Conservation (phyloP, 1,140 invertebrate genomes). For the Drosophila simulans region DNA sequence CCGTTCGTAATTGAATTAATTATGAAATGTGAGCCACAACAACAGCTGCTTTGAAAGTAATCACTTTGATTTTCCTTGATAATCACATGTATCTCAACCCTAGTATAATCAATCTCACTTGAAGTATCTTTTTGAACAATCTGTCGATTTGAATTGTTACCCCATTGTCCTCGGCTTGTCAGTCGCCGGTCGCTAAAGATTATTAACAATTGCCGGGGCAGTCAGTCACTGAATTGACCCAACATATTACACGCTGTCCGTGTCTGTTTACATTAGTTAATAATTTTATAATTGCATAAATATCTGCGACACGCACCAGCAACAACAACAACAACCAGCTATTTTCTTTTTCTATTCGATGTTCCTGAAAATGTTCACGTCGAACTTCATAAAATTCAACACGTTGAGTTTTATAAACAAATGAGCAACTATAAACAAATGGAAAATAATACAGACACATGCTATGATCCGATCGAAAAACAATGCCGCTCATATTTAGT, state of each 20-base stretch:
- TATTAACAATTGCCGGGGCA: slow-evolving; percentile 61
- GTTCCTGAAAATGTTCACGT: slow-evolving; percentile 46
- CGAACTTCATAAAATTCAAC: slow-evolving; percentile 69
- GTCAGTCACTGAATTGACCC: slow-evolving; percentile 53
- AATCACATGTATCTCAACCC: background rate
- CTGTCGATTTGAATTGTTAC: slow-evolving; percentile 45
- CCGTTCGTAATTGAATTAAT: slow-evolving; percentile 20
- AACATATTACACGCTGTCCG: slow-evolving; percentile 41
- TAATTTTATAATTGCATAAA: slow-evolving; percentile 79
- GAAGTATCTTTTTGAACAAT: slow-evolving; percentile 13
- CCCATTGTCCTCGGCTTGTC: slow-evolving; percentile 59
- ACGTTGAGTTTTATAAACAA: slow-evolving; percentile 68
- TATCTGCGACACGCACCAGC: slow-evolving; percentile 69
- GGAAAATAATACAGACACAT: slow-evolving; percentile 41
- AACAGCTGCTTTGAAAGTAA: slow-evolving; percentile 8
- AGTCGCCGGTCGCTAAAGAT: slow-evolving; percentile 68
- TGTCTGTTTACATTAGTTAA: slow-evolving; percentile 67
- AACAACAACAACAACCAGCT: slow-evolving; percentile 2
- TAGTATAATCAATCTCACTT: slow-evolving; percentile 26
- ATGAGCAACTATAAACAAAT: slow-evolving; percentile 35
- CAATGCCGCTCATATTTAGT: slow-evolving; percentile 58
- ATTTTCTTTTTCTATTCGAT: background rate
- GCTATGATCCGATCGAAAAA: slow-evolving; percentile 39
- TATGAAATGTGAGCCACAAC: slow-evolving; percentile 29
- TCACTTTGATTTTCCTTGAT: slow-evolving; percentile 16